Conservation (phyloP, 2,888 invertebrate species). For the Crepidodera aurea region DNA sequence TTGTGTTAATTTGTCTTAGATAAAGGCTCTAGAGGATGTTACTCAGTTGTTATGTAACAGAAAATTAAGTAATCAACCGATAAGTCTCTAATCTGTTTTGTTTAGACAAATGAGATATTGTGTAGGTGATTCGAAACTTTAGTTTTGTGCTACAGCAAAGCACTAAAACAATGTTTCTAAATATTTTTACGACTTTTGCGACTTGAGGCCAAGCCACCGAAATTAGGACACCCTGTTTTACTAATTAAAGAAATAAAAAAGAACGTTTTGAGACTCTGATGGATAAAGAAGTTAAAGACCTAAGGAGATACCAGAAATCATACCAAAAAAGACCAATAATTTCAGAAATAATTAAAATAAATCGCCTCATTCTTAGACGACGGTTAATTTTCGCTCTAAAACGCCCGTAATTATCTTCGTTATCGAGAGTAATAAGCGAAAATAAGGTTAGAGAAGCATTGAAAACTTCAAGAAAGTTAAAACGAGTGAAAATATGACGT, state of each 20-base stretch:
- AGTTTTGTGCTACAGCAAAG: too few species aligned
- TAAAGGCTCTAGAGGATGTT: background rate
- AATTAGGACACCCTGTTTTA: too few species aligned
- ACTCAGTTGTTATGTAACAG: background rate
- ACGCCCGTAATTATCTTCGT: background rate
- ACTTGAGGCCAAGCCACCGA: too few species aligned
- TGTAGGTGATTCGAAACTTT: too few species aligned
- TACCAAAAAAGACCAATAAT: background rate
- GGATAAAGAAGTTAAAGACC: too few species aligned
- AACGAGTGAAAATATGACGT: background rate
- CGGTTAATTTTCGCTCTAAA: background rate
- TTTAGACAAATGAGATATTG: background rate
- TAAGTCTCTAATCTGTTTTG: background rate
- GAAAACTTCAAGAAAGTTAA: background rate
- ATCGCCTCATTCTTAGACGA: background rate
- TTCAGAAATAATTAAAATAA: background rate
- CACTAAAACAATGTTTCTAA: too few species aligned
- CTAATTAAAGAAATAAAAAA: too few species aligned
- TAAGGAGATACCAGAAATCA: too few species aligned
- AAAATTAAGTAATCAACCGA: background rate
- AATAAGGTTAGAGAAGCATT: slow-evolving; percentile 2
- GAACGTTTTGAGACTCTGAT: too few species aligned
- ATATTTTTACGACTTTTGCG: too few species aligned
- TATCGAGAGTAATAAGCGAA: slow-evolving; percentile 9
- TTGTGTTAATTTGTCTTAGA: background rate